These are phyloP conservation scores for Tachyglossus aculeatus DNA, from an alignment of 2,797 vertebrate genomes.

Conservation along the genomic window DNA sequence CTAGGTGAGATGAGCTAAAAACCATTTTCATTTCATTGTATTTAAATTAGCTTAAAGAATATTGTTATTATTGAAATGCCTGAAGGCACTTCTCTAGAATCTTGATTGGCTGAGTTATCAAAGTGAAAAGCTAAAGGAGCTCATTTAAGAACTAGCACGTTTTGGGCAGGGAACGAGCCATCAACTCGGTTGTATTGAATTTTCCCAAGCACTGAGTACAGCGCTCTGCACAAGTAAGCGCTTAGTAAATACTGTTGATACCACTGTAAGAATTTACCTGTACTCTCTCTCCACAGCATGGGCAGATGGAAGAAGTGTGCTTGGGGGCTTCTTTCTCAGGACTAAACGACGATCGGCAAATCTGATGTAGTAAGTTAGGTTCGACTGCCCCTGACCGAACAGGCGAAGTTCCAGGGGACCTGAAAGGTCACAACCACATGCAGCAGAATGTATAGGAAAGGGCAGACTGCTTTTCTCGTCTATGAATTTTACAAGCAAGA, in stretches of 20 bases:
- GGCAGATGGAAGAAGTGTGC: conserved; percentile 53
- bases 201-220: too few relatives aligned
- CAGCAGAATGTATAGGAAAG: background rate
- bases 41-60: background rate
- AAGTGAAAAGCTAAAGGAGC: too few relatives aligned
- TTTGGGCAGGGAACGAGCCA: too few relatives aligned
- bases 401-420: conserved; percentile 67
- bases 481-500: background rate
- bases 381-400: conserved; percentile 69
- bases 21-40: too few relatives aligned
- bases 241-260: too few relatives aligned
- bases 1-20: too few relatives aligned
- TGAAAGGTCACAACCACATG: conserved; percentile 48
- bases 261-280: conserved; percentile 68
- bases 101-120: too few relatives aligned
- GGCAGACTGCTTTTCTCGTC: background rate
- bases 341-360: conserved; percentile 69
- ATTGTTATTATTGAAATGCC: background rate
- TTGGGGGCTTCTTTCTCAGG: conserved; percentile 77
- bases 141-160: too few relatives aligned
- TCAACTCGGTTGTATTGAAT: too few relatives aligned
- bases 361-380: conserved; percentile 70
- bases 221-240: too few relatives aligned
- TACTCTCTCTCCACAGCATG: conserved; percentile 72
- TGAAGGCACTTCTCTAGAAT: background rate